Conservation (phyloP, 2,113 vertebrate genomes). For the Nannospalax galili region DNA sequence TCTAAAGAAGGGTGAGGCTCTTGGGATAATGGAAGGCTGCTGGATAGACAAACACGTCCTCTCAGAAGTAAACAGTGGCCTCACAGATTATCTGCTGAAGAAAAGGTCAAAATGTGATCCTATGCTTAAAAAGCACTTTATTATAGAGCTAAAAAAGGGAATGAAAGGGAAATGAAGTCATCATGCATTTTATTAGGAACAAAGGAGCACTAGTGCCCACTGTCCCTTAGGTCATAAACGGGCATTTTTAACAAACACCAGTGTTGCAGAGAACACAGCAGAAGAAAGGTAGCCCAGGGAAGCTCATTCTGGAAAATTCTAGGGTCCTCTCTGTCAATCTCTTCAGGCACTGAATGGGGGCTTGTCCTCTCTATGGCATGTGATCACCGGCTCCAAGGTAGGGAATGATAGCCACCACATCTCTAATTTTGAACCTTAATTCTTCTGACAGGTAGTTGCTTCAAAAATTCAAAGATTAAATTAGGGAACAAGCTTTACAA, state of each 20-base stretch:
- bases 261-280: neutral
- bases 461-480: neutral
- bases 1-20: neutral
- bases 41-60: neutral
- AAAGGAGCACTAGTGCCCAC: neutral
- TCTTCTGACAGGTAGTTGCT: neutral
- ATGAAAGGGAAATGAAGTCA: neutral
- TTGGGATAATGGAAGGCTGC: neutral
- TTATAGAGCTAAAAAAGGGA: conserved; percentile 6
- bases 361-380: neutral
- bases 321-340: neutral
- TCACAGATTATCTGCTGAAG: neutral
- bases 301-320: neutral
- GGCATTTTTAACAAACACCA: neutral
- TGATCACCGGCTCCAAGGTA: neutral
- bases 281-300: neutral
- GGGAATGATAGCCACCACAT: neutral
- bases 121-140: neutral
- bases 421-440: neutral
- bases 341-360: neutral
- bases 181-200: neutral
- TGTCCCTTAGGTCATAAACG: neutral
- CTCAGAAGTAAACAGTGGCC: neutral
- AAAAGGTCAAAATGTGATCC: conserved; percentile 34
- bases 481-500: neutral